Base-by-base conservation (phyloP, 2,888 invertebrate species). In the Carpatolechia fugitivella region DNA sequence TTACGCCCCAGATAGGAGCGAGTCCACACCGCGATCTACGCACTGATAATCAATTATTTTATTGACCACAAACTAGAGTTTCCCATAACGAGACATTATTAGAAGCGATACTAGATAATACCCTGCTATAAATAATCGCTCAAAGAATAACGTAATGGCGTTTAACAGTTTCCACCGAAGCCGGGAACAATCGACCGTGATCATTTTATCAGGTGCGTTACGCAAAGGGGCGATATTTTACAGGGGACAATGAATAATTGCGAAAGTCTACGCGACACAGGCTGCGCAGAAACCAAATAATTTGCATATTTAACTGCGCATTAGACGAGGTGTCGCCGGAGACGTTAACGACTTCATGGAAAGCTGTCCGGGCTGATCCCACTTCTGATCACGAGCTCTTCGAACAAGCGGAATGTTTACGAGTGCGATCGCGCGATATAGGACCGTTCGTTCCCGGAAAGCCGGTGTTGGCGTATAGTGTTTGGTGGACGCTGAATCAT, bases 1-100 rank as follows among this genome's bases (percentile, higher is more conserved):
- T 81, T 78, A 74, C 75, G 72, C 69, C 68, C 74, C 65, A 79
- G 82, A 82, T 84, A 80, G 78, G 69, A 71, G 70, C 69, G 66
- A 65, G 70, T 66, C 72, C 66, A 60, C 54, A 35, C 54, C 40
- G 55, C 50, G 65, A 68, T 70, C 67, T 61, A 65, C 59, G 64
- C 58, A 63, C 53, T 52, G 67, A 70, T 70, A 68, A 72, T 70
- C 64, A 71, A 75, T 75, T 70, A 72, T 72, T 68, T 70, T 69
- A 75, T 74, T 68, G 66, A 61, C 60, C 65, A 65, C 68, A 72
- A 67, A 66, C 61, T 56, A 67, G 64, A 68, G 61, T 68, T 72
- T 68, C 61, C 65, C 66, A 70, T 70, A 70, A 66, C 60, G 60
- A 73, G 65, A 66, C 64, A 64, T 67, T 65, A 68, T 69, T 68